These are phyloP conservation scores for Pampusana beccarii DNA, from an alignment of 2,113 vertebrate species.

Conservation along the genomic window DNA sequence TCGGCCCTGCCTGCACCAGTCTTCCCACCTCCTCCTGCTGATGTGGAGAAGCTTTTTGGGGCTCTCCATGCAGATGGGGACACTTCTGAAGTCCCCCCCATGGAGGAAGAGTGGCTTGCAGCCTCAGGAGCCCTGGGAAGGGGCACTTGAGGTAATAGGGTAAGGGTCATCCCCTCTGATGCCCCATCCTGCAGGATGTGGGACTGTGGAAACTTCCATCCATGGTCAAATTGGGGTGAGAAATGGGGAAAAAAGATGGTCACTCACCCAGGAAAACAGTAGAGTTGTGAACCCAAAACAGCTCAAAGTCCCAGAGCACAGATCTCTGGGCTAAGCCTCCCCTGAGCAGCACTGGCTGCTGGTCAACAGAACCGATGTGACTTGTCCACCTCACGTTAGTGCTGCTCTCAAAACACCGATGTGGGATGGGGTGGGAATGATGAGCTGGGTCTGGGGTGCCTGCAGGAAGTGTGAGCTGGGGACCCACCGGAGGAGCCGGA, in stretches of 20 bases:
- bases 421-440: background rate
- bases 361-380: background rate
- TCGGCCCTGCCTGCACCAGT: background rate
- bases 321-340: background rate
- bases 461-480: background rate
- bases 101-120: background rate
- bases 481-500: background rate
- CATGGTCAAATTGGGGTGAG: background rate
- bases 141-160: background rate
- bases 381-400: accelerated
- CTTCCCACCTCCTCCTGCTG: background rate
- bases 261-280: background rate
- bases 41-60: background rate
- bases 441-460: background rate
- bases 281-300: background rate
- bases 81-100: background rate
- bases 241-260: background rate
- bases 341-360: background rate
- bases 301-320: background rate
- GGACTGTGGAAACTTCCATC: background rate
- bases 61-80: background rate
- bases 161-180: background rate
- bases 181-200: background rate
- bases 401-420: accelerated
- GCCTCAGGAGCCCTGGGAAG: background rate